These are phyloP conservation scores for Bombus impatiens DNA, from an alignment of 1,140 invertebrate genomes.

Conservation along the genomic window DNA sequence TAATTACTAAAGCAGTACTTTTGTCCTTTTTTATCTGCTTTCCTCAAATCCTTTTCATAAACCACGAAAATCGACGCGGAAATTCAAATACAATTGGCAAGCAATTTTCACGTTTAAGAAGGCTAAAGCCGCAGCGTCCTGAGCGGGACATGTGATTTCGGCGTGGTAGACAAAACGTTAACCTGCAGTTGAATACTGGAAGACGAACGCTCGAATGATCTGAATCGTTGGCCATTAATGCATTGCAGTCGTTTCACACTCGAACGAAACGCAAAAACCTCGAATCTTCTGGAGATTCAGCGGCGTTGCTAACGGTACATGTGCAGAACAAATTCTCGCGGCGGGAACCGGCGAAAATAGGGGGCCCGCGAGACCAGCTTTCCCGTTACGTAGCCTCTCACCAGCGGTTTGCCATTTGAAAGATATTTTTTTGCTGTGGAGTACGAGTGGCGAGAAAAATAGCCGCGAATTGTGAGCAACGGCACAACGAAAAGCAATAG, in stretches of 20 bases:
- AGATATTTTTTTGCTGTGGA: conserved; percentile 8
- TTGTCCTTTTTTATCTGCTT: no score
- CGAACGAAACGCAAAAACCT: background rate
- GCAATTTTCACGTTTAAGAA: no score
- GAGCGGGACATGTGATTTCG: no score
- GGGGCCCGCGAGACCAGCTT: background rate
- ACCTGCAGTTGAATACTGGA: no score
- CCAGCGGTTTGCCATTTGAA: background rate
- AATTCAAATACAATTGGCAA: no score
- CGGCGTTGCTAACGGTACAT: conserved; percentile 7
- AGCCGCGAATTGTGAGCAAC: conserved; percentile 43
- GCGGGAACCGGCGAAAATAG: background rate
- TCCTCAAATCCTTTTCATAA: no score
- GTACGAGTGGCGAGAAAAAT: conserved; percentile 13
- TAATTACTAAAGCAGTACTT: no score
- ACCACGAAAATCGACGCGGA: no score
- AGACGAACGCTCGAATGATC: background rate
- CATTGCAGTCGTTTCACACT: background rate
- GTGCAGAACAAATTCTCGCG: background rate
- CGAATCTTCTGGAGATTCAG: background rate
- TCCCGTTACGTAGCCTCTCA: conserved; percentile 26
- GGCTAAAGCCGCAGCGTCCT: no score
- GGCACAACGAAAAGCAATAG: background rate
- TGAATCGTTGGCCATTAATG: background rate
- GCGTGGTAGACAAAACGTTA: no score